Conservation (phyloP, 2,797 vertebrate species). For the Amblyopsis hoosieri region DNA sequence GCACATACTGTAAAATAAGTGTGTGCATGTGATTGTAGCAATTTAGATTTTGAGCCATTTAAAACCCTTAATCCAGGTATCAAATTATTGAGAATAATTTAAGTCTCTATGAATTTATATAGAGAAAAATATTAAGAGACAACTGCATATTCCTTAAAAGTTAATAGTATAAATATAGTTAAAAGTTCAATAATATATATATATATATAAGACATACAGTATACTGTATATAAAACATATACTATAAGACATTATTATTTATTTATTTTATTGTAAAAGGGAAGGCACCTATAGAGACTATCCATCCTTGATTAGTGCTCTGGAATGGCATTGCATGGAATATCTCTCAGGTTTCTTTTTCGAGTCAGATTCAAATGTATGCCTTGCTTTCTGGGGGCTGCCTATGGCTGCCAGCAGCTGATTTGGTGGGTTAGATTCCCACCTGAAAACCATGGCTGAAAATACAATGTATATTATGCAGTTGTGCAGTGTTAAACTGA, state of each 20-base stretch:
- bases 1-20: not conserved
- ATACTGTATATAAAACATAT: no score
- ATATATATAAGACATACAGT: no score
- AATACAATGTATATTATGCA: constrained; percentile 7
- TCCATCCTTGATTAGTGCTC: constrained; percentile 67
- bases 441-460: constrained; percentile 9
- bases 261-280: constrained; percentile 24
- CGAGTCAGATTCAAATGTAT: constrained; percentile 75
- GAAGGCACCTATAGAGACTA: constrained; percentile 61
- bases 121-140: no score
- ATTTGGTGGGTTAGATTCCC: constrained; percentile 12
- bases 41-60: constrained; percentile 18
- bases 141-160: no score
- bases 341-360: constrained; percentile 74
- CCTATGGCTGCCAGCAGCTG: constrained; percentile 59
- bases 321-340: constrained; percentile 63
- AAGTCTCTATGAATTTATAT: constrained; percentile 10
- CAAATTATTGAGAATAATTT: constrained; percentile 49
- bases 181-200: no score
- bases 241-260: not conserved
- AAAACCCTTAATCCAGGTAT: constrained; percentile 48
- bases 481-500: not conserved
- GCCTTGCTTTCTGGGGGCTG: constrained; percentile 67
- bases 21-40: not conserved
- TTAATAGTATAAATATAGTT: no score